These are phyloP conservation scores for Drosophila miranda DNA, from an alignment of 1,140 invertebrate genomes.

Conservation along the genomic window DNA sequence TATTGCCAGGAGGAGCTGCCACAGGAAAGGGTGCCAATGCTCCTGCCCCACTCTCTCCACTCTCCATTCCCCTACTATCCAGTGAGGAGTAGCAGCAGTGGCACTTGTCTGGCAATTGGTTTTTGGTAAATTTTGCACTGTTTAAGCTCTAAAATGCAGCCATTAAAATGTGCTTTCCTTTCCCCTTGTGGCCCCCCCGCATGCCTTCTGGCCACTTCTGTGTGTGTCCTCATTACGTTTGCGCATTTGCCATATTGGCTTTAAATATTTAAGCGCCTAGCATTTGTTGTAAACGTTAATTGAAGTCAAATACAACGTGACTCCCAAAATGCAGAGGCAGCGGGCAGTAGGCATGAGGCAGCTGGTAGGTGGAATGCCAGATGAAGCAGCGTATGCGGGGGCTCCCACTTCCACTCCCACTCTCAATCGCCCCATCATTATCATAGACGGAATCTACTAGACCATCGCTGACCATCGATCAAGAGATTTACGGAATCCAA, in stretches of 20 bases:
- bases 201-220: neutral
- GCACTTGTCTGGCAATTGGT: constrained; percentile 56
- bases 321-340: neutral
- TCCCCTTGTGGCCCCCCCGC: neutral
- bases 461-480: constrained; percentile 46
- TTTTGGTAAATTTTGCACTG: constrained; percentile 62
- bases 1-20: constrained; percentile 30
- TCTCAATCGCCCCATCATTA: neutral
- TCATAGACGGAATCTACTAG: constrained; percentile 16
- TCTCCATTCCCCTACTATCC: no score
- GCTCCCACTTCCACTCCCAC: constrained; percentile 1
- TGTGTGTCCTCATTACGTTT: constrained; percentile 57
- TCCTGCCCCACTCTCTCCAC: neutral
- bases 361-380: constrained; percentile 27
- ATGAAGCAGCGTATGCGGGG: constrained; percentile 23
- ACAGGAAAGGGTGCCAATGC: constrained; percentile 5
- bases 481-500: constrained; percentile 30
- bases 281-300: constrained; percentile 69
- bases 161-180: constrained; percentile 59
- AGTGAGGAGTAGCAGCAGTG: no score
- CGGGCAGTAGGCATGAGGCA: no score
- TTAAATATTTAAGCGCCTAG: constrained; percentile 66
- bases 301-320: constrained; percentile 47
- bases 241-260: constrained; percentile 69
- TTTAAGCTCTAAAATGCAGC: constrained; percentile 72